Evolutionary conservation across 2,797 vertebrate species (phyloP), one percentile per base, ranked within the genome.

Genomic region (Hephaestus fuliginosus): DNA sequence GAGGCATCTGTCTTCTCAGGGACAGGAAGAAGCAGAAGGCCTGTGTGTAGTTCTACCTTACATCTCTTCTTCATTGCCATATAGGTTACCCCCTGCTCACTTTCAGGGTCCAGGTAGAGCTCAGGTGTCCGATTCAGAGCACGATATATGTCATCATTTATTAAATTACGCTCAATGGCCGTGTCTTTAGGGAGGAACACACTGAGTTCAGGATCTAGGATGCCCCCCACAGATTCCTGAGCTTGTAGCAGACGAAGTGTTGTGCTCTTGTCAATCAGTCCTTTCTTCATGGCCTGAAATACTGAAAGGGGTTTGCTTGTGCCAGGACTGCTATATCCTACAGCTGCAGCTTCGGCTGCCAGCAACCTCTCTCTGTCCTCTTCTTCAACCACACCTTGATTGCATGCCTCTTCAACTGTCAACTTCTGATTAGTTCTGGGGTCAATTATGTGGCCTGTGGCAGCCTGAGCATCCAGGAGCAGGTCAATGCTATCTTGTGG

Each of bases 231-330:
- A 73, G 96, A 95, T 65, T 97, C 91, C 91, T 98, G 97, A 18
- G 97, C 97, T 94, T 97, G 97, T 52, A 98, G 76, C 39, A 99
- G 93, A 70, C 98, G 97, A 71, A 99, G 95, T 5, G 97, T 96
- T 3, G 98, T 97, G 68, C 94, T 96, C 86, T 94, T 97, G 87
- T 98, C 97, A 63, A 97, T 97, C 25, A 98, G 89, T 69, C 97
- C 97, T 66, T 97, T 97, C 79, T 98, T 97, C 95, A 99, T 97
- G 36, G 98, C 98, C 92, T 99, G 96, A 88, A 98, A 99, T 70
- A 96, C 93, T 61, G 98, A 99, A 83, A 99, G 96, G 3, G 92
- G 91, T 85, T 93, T 89, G 63, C 46, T 83, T 73, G 74, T 70
- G 10, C 76, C 72, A 78, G 75, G 86, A 49, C 39, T 57, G 60